A percentile compares a stretch with the other conserved stretches of the same genome.
Evolutionary conservation across 2,797 vertebrate species (phyloP).

Genomic region (Manis javanica): DNA sequence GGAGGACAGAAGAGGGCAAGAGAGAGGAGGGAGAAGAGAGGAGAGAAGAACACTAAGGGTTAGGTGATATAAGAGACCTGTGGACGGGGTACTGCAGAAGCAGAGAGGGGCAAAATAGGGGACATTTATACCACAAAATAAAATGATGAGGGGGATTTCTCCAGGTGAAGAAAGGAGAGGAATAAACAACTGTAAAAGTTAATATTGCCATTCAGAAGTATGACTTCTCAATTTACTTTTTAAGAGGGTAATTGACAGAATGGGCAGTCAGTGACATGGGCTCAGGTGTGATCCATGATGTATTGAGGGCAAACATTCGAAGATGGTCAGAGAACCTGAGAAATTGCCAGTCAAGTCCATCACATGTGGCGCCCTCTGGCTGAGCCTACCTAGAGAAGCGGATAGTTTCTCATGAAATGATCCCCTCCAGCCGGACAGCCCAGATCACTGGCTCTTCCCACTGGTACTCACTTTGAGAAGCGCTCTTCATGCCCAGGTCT

Average conservation of each 20-base stretch:
- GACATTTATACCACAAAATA: background rate
- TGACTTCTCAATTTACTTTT: background rate
- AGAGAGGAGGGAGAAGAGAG: accelerated
- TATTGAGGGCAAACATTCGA: background rate
- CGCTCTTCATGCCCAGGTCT: background rate
- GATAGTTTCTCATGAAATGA: background rate
- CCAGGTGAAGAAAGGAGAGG: background rate
- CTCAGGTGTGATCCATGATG: background rate
- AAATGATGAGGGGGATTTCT: background rate
- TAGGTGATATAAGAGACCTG: background rate
- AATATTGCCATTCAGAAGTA: background rate
- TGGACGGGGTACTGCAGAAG: background rate
- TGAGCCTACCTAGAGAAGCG: background rate
- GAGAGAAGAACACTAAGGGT: background rate
- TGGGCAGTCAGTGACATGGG: background rate
- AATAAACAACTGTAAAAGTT: background rate
- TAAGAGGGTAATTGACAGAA: background rate
- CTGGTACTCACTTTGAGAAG: background rate
- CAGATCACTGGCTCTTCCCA: background rate
- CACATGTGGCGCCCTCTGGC: background rate
- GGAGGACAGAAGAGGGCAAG: accelerated
- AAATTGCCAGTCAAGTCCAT: background rate
- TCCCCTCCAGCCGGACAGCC: background rate
- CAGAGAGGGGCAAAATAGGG: background rate
- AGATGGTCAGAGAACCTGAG: background rate